phyloP scores from a whole-genome alignment of 2,113 vertebrate species.

The Urocitellus parryii region DNA sequence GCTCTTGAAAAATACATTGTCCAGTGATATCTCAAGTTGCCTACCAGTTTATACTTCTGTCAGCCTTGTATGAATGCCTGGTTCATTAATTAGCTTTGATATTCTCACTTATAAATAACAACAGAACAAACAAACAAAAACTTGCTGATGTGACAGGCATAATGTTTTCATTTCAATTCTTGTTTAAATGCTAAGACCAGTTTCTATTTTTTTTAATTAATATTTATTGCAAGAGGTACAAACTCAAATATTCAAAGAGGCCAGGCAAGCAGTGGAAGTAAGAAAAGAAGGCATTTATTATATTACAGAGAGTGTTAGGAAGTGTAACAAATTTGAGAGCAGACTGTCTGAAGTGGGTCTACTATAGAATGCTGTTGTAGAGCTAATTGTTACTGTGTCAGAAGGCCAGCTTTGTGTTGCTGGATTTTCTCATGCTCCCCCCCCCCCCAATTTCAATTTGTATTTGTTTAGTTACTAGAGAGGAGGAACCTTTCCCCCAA shows the following conservation, averaged over 20 bases:
- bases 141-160: neutral
- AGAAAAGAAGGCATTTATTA: neutral
- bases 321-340: neutral
- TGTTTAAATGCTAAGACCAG: neutral
- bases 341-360: neutral
- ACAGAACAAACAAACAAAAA: neutral
- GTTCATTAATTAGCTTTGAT: neutral
- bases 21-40: neutral
- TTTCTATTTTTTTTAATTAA: neutral
- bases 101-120: neutral
- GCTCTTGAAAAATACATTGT: neutral
- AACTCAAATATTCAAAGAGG: neutral
- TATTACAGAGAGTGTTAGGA: neutral
- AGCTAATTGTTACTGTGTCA: neutral
- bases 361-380: too few relatives aligned
- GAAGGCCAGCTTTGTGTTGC: neutral
- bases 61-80: neutral
- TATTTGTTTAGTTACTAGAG: constrained; percentile 18
- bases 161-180: constrained; percentile 38
- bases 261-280: neutral
- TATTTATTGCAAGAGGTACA: neutral
- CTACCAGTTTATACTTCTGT: neutral
- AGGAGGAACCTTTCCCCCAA: neutral
- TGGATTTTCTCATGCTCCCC: neutral
- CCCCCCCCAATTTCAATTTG: too few relatives aligned